Percentiles rank a stretch among this genome's conserved stretches.
Conservation (phyloP, 2,888 invertebrate genomes). For the Dusona sp. region DNA sequence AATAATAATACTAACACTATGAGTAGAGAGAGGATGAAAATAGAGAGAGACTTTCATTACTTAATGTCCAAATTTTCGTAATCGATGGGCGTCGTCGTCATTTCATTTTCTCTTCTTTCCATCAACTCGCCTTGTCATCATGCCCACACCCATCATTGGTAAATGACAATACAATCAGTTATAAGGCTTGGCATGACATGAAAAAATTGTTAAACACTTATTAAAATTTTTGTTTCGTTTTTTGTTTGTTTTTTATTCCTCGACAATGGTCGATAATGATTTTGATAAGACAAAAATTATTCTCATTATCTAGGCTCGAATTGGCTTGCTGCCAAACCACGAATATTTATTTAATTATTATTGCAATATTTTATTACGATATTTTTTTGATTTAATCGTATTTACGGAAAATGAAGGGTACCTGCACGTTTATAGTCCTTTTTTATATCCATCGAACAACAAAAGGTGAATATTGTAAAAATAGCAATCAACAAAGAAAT, state of each 20-base stretch:
- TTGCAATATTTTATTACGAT: too few relatives aligned
- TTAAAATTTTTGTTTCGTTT: not conserved
- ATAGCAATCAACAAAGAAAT: not conserved
- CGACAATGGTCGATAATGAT: not conserved
- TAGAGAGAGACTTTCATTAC: conserved; percentile 2
- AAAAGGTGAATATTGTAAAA: not conserved
- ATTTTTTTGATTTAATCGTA: too few relatives aligned
- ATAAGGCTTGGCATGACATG: not conserved
- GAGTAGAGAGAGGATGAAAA: not conserved
- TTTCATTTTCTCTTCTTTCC: conserved; percentile 16
- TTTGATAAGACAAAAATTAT: not conserved
- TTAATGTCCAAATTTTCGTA: conserved; percentile 23
- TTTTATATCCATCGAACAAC: not conserved
- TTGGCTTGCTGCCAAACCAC: not conserved
- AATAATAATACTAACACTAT: not conserved
- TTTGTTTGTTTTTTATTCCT: not conserved
- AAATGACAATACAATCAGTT: conserved; percentile 13
- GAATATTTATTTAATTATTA: not conserved
- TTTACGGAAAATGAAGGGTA: not conserved
- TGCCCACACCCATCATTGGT: conserved; percentile 16
- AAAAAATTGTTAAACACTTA: not conserved
- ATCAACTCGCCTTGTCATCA: conserved; percentile 25
- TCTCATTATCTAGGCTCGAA: not conserved
- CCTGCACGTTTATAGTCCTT: not conserved
- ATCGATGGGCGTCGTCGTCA: conserved; percentile 22